Conservation (phyloP, 1,140 invertebrate species). For the Spodoptera frugiperda region DNA sequence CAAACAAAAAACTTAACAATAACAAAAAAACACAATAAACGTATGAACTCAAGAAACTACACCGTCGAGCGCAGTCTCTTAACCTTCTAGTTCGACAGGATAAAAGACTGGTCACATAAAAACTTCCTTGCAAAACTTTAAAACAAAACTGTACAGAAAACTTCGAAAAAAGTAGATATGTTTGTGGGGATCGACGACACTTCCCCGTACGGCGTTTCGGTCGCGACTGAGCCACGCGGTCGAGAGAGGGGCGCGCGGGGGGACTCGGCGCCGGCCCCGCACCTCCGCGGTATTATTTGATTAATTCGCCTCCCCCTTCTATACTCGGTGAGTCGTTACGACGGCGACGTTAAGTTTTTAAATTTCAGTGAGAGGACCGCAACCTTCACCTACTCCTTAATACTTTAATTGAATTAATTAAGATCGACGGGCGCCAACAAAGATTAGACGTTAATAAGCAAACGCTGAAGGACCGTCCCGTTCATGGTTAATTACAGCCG, state of each 20-base stretch:
- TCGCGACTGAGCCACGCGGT: conserved; percentile 83
- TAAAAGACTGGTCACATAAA: conserved; percentile 78
- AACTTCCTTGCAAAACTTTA: conserved; percentile 81
- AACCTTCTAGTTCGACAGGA: conserved; percentile 74
- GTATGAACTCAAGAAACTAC: conserved; percentile 80
- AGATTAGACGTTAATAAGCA: conserved; percentile 84
- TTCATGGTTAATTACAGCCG: conserved; percentile 79
- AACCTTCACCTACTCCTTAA: conserved; percentile 84
- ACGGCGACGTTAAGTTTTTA: conserved; percentile 83
- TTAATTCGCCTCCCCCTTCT: conserved; percentile 86
- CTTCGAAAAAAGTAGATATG: conserved; percentile 84
- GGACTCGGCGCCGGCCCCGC: conserved; percentile 68
- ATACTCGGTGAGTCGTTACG: conserved; percentile 83
- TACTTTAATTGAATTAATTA: conserved; percentile 85
- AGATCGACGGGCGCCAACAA: conserved; percentile 74
- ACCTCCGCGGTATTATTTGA: conserved; percentile 84
- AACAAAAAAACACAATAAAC: conserved; percentile 85
- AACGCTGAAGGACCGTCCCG: conserved; percentile 77
- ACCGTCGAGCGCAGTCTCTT: conserved; percentile 73
- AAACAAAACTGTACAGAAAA: conserved; percentile 82
- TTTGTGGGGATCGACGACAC: conserved; percentile 78
- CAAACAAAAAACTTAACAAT: conserved; percentile 86
- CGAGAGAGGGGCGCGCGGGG: conserved; percentile 65
- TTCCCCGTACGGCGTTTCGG: conserved; percentile 77
- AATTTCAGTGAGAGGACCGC: conserved; percentile 80